Evolutionary conservation across 2,888 invertebrate species (phyloP).

Genomic region (Congeria kusceri): DNA sequence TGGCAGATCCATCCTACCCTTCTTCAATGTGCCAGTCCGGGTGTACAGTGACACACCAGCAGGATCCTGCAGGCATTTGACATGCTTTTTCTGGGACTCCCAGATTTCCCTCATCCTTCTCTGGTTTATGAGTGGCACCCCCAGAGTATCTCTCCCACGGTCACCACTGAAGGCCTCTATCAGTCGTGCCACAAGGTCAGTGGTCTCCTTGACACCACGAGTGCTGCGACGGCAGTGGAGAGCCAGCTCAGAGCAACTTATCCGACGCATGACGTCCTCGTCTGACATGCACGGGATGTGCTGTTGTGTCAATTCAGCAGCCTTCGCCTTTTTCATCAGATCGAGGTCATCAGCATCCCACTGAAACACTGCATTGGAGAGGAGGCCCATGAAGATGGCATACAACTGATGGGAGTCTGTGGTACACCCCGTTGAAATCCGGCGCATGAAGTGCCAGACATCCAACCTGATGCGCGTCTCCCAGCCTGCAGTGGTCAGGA

Average conservation of each 20-base stretch:
- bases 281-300: slow-evolving; percentile 29
- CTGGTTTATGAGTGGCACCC: slow-evolving; percentile 51
- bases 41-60: slow-evolving; percentile 37
- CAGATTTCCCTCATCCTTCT: slow-evolving; percentile 44
- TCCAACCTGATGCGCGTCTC: slow-evolving; percentile 27
- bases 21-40: slow-evolving; percentile 28
- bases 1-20: slow-evolving; percentile 35
- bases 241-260: slow-evolving; percentile 47
- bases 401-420: slow-evolving; percentile 51
- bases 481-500: slow-evolving; percentile 28
- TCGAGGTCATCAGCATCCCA: slow-evolving; percentile 48
- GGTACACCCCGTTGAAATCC: slow-evolving; percentile 36
- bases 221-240: slow-evolving; percentile 48
- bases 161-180: slow-evolving; percentile 37
- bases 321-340: slow-evolving; percentile 48
- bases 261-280: slow-evolving; percentile 21
- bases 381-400: slow-evolving; percentile 47
- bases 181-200: slow-evolving; percentile 28
- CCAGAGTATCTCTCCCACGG: slow-evolving; percentile 43
- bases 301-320: slow-evolving; percentile 35
- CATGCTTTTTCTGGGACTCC: slow-evolving; percentile 50
- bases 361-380: slow-evolving; percentile 46
- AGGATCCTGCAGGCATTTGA: slow-evolving; percentile 62
- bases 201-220: slow-evolving; percentile 44
- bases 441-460: slow-evolving; percentile 51